Conservation (phyloP, 2,888 invertebrate genomes). For the Cetonia aurata region DNA sequence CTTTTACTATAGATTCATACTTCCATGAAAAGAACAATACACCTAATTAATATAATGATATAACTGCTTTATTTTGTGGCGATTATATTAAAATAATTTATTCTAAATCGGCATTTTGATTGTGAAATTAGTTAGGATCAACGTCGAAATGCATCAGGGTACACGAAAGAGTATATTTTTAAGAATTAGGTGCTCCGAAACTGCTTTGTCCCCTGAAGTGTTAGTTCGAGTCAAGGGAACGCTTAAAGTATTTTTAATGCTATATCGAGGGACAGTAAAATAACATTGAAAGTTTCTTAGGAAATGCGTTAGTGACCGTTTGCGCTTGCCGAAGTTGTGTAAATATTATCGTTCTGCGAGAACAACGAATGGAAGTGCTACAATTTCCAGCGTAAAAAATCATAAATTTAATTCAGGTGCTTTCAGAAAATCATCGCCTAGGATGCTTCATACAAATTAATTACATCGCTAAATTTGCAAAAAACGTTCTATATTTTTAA, state of each 20-base stretch:
- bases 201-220: constrained; percentile 11
- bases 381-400: neutral
- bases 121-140: too few relatives aligned
- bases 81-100: too few relatives aligned
- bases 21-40: too few relatives aligned
- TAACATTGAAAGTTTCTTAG: constrained; percentile 14
- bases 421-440: constrained; percentile 5
- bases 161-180: neutral
- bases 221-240: constrained; percentile 27
- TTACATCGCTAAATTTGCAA: neutral
- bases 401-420: constrained; percentile 28
- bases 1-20: too few relatives aligned
- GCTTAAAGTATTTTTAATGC: constrained; percentile 30
- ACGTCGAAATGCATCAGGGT: too few relatives aligned
- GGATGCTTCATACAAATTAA: neutral
- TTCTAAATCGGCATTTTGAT: too few relatives aligned
- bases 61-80: too few relatives aligned
- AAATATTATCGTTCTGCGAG: constrained; percentile 25
- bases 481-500: too few relatives aligned
- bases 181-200: constrained; percentile 20
- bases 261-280: constrained; percentile 17
- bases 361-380: neutral
- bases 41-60: too few relatives aligned
- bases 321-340: neutral
- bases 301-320: constrained; percentile 4